Evolutionary conservation across 2,113 vertebrate species (phyloP).

Genomic region (Ploceus nigricollis): DNA sequence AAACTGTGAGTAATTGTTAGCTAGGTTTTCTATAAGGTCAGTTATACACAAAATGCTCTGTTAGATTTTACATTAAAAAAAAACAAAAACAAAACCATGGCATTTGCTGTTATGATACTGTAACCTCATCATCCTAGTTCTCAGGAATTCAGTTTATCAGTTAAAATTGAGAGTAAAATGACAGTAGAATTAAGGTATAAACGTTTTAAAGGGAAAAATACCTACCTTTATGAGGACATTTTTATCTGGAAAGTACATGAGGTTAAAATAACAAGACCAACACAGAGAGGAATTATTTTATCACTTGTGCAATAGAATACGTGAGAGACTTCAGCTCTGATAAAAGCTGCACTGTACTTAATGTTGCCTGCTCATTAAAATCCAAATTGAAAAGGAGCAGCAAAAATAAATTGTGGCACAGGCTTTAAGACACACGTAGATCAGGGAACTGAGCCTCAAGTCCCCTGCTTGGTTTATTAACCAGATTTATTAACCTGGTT

Average conservation of each 20-base stretch:
- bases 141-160: neutral
- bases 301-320: neutral
- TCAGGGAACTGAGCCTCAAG: neutral
- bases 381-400: neutral
- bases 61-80: neutral
- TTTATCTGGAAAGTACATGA: neutral
- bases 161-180: neutral
- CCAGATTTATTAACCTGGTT: neutral
- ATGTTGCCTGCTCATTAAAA: neutral
- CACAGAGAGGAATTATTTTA: neutral
- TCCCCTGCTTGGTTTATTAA: neutral
- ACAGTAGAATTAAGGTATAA: neutral
- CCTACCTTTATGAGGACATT: neutral
- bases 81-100: neutral
- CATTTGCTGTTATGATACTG: conserved; percentile 9
- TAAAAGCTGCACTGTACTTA: neutral
- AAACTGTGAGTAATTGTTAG: conserved; percentile 5
- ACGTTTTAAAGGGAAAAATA: neutral
- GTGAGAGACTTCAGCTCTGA: neutral
- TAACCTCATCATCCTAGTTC: neutral
- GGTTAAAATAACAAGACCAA: neutral
- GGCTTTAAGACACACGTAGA: rapidly evolving
- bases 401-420: neutral
- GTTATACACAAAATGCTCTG: neutral
- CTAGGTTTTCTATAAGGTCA: conserved; percentile 14